Conservation (phyloP, 2,888 invertebrate genomes). For the Catocala sponsa region DNA sequence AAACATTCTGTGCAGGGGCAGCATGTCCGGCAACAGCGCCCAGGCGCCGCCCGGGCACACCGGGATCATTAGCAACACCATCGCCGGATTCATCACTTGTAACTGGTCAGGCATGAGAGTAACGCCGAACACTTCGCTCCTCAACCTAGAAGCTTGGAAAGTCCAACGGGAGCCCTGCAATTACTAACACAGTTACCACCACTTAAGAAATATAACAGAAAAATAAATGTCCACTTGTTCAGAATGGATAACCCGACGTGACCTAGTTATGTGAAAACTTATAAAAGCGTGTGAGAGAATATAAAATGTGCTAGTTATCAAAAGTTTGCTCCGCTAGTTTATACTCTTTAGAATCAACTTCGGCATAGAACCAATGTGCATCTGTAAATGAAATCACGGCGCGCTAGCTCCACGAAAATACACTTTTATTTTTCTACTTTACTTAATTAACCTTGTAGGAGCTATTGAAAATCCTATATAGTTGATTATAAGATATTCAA, state of each 20-base stretch:
- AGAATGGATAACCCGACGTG: not conserved
- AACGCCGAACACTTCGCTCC: constrained; percentile 86
- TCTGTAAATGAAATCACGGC: too few relatives aligned
- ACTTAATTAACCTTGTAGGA: too few relatives aligned
- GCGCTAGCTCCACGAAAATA: too few relatives aligned
- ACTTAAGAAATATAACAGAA: not conserved
- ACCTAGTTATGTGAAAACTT: constrained; percentile 7
- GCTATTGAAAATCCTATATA: too few relatives aligned
- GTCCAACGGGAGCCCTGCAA: constrained; percentile 92
- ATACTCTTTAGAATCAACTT: not conserved
- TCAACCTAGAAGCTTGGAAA: constrained; percentile 92
- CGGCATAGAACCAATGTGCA: not conserved
- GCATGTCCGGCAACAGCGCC: constrained; percentile 77
- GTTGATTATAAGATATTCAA: too few relatives aligned
- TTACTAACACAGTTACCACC: not conserved
- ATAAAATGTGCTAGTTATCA: constrained; percentile 7
- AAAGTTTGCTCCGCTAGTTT: constrained; percentile 13
- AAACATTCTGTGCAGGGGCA: constrained; percentile 92
- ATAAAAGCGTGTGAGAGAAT: constrained; percentile 3
- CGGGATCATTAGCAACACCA: constrained; percentile 92
- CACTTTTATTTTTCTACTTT: too few relatives aligned
- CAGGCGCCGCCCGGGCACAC: constrained; percentile 85
- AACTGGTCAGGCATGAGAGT: constrained; percentile 93
- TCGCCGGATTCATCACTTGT: constrained; percentile 92
- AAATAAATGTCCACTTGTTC: constrained; percentile 1